Percentiles rank a stretch among this genome's conserved stretches.
phyloP scores from a whole-genome alignment of 2,888 invertebrate species.

The Ligdia adustata region DNA sequence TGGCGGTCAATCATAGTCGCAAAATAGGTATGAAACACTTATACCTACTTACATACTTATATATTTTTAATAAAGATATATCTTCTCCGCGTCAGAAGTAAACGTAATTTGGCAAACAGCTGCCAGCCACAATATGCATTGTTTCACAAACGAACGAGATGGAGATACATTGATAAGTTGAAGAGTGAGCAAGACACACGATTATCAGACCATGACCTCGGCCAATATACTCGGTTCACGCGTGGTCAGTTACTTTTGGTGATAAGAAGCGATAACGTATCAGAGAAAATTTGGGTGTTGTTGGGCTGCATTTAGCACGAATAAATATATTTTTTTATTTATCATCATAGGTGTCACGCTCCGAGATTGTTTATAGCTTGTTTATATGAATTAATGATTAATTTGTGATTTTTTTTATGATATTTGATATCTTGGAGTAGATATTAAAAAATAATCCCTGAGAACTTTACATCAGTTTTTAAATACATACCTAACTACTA shows the following conservation, averaged over 20 bases:
- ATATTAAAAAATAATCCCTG: no score
- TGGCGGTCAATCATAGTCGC: no score
- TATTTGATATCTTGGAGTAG: no score
- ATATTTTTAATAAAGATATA: conserved; percentile 7
- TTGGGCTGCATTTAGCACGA: conserved; percentile 40
- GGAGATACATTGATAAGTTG: conserved; percentile 7
- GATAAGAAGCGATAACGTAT: conserved; percentile 53
- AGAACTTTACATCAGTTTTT: no score
- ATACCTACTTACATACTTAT: neutral
- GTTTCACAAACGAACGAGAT: conserved; percentile 33
- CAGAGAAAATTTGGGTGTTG: conserved; percentile 39
- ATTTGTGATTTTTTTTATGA: no score
- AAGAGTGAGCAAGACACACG: conserved; percentile 41
- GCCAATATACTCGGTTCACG: conserved; percentile 57
- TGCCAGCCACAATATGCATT: conserved; percentile 38
- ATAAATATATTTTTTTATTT: no score
- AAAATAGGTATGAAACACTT: neutral
- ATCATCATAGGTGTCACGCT: no score
- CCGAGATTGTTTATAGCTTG: no score
- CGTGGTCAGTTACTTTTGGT: conserved; percentile 61
- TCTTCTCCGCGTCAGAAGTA: conserved; percentile 9
- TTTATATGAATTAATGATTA: no score
- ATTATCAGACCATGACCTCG: conserved; percentile 66
- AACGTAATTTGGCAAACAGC: conserved; percentile 29
- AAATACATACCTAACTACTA: no score